Base-by-base conservation (phyloP, 2,888 invertebrate genomes). In the Drosophila mulleri region DNA sequence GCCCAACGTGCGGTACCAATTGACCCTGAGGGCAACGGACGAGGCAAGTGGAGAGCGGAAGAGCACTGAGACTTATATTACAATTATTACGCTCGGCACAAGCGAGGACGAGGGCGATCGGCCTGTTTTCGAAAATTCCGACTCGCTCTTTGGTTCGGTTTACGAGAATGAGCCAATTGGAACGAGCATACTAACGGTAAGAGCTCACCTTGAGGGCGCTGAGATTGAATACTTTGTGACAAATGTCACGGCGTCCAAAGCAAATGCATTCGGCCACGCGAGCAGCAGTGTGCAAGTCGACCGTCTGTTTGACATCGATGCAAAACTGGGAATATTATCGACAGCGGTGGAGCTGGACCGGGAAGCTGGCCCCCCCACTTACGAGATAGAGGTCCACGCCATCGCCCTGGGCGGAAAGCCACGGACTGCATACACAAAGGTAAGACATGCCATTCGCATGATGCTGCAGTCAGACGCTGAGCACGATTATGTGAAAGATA, bases 201-300 rank as follows among this genome's bases (percentile, higher is more conserved):
- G 94, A 78, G 97, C 97, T 86, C 95, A 95, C 80, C 94, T 95
- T 80, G 93, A 93, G 78, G 94, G 94, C 87, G 94, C 95, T 62
- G 94, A 95, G 87, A 95, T 98, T 92, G 97, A 98, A 93, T 98
- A 97, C 94, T 98, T 97, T 93, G 96, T 98, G 92, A 97, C 97
- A 88, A 96, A 96, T 94, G 96, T 96, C 93, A 96, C 96, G 88
- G 83, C 90, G 20, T 76, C 69, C 5, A 56, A 61, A 6, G 23
- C 61, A 7, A 42, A 69, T 6, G 29, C 54, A 9, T 41, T 60
- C 12, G 95, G 95, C 91, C 58, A 58, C 47, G 41, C 18, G 29
- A 23, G 53, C 16, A 41, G 50, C 37, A 75, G 16, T 18, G 94
- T 94, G 82, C 96, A 97, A 94, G 97, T 97, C 91, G 97, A 98